Percentiles rank a stretch among this genome's conserved stretches.
Conservation (phyloP, 2,797 vertebrate genomes). For the Thalassophryne amazonica region DNA sequence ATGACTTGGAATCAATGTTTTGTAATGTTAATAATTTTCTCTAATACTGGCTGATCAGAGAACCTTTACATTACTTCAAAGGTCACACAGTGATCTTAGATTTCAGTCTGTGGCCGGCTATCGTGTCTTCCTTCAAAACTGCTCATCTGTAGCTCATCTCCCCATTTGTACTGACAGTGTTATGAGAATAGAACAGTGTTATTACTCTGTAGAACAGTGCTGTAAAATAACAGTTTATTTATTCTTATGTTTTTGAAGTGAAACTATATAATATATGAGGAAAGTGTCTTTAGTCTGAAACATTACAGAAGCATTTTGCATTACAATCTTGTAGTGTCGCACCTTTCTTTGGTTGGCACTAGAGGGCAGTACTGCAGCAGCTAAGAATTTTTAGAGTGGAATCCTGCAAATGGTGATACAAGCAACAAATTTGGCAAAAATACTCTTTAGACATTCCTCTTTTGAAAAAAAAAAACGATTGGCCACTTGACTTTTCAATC, state of each 20-base stretch:
- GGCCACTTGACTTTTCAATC: no score
- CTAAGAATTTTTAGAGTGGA: no score
- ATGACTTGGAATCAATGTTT: slow-evolving; percentile 3
- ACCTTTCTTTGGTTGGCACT: slow-evolving; percentile 14
- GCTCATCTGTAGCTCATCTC: slow-evolving; percentile 18
- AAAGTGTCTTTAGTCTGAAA: background rate
- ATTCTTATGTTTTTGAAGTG: slow-evolving; percentile 31
- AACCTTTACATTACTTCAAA: slow-evolving; percentile 7
- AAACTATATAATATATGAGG: slow-evolving; percentile 44
- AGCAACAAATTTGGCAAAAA: no score
- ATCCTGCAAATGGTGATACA: no score
- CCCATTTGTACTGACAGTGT: slow-evolving; percentile 5
- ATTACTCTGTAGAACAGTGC: no score
- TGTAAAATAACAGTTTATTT: no score
- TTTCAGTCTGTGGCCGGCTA: slow-evolving; percentile 39
- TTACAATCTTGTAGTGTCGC: background rate
- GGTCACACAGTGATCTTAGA: slow-evolving; percentile 8
- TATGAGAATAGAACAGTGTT: no score
- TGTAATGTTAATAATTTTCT: background rate
- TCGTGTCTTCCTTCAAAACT: slow-evolving; percentile 12
- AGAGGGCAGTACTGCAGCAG: slow-evolving; percentile 58
- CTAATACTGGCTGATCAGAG: background rate
- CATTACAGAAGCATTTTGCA: background rate
- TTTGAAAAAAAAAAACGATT: no score
- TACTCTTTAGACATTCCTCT: no score